Evolutionary conservation across 1,140 invertebrate species (phyloP).

Genomic region (Venturia canescens): DNA sequence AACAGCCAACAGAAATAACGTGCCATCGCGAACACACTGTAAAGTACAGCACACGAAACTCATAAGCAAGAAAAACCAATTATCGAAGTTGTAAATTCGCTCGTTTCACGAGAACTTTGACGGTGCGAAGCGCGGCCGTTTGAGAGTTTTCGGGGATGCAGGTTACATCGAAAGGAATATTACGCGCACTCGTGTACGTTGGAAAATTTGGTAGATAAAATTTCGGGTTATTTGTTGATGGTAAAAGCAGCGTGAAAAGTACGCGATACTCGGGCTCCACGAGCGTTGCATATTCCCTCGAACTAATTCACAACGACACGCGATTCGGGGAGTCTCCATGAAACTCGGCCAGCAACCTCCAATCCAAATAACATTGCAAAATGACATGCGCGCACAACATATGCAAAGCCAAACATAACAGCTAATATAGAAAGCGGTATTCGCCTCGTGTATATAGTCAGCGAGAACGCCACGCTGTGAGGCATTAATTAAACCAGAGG

Average conservation of each 20-base stretch:
- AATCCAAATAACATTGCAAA: neutral
- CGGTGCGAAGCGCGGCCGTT: neutral
- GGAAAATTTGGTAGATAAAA: slow-evolving; percentile 36
- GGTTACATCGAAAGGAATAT: neutral
- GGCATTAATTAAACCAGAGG: slow-evolving; percentile 44
- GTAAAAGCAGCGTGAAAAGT: neutral
- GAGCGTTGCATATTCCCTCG: neutral
- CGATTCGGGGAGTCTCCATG: neutral
- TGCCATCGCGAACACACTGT: no score
- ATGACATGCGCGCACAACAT: neutral
- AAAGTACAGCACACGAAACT: neutral
- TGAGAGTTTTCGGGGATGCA: neutral
- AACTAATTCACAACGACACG: neutral
- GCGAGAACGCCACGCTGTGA: neutral
- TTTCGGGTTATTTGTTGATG: neutral
- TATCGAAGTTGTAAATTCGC: slow-evolving; percentile 20
- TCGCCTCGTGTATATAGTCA: neutral
- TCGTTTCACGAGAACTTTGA: slow-evolving; percentile 6
- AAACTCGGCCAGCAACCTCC: neutral
- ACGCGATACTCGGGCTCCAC: neutral
- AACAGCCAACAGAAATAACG: no score
- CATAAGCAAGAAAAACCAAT: neutral
- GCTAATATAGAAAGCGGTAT: slow-evolving; percentile 36
- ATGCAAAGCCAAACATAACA: neutral
- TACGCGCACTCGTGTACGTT: neutral